Base-by-base conservation (phyloP, 1,140 invertebrate species). In the Latrodectus geometricus region DNA sequence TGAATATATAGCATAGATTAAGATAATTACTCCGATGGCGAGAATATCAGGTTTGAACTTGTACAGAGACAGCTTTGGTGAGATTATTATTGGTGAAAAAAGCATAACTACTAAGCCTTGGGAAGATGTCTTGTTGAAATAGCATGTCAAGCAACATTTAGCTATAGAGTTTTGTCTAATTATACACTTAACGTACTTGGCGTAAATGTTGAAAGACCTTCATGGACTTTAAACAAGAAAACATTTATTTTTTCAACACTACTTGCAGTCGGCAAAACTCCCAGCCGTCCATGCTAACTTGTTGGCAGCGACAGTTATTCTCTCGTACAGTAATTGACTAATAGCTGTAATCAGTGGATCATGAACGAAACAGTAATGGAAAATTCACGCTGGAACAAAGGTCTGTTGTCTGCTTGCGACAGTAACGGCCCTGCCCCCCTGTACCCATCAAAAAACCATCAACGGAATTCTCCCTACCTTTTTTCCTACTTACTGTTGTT, bases 361-460 rank as follows among this genome's bases (percentile, higher is more conserved):
- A 84, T 84, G 72, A 84, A 61, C 65, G 82, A 66, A 76, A 56
- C 50, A 72, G 20, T 84, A 84, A 84, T 84, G 82, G 82, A 84
- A 84, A 76, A 84, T 84, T 73, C 56, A 35, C 72, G 23, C 35
- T 35, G 35, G 12, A 50, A 54, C 49, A 50, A 8, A 50, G 21
- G 49, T 70, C 20, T 35, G 35, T 35, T 35, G 35, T 49, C 61
- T 76, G 68, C 73, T 73, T 84, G 61, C 54, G 73, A 76, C 73
- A 75, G 14, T 48, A 74, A 49, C 52, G 66, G 66, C 17, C 9
- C 50, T 17, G 77, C 17, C 61, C 80, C 11, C 70, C 56, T 73
- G 3, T 21, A 68, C 73, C 82, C 82, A 84, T 84, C 82, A 84
- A 84, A 84, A 84, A 76, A 76, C 82, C 82, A 84, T 84, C 82